phyloP scores from a whole-genome alignment of 2,888 invertebrate genomes.

The Zhengitettix transpicula region DNA sequence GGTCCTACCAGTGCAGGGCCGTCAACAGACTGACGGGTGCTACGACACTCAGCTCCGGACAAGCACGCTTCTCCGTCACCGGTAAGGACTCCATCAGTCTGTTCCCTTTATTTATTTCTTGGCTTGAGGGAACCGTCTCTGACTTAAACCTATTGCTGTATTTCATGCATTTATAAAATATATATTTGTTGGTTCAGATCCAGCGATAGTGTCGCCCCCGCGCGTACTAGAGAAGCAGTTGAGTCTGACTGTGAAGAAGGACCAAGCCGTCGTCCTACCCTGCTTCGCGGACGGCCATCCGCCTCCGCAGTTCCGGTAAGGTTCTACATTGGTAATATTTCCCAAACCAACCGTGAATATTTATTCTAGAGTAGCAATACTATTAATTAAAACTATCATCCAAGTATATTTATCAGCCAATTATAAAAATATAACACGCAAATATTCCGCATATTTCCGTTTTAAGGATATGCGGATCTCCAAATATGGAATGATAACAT shows the following conservation, averaged over 20 bases:
- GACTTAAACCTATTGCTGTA: too few species aligned
- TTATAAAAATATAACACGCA: too few species aligned
- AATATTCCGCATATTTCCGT: too few species aligned
- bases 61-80: conserved; percentile 12
- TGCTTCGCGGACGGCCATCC: conserved; percentile 28
- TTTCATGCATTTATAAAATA: too few species aligned
- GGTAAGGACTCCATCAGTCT: conserved; percentile 6
- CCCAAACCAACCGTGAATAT: background rate
- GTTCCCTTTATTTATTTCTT: background rate
- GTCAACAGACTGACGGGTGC: conserved; percentile 14
- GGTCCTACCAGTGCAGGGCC: conserved; percentile 14
- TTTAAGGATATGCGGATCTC: too few species aligned
- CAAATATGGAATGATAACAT: too few species aligned
- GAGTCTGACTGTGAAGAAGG: conserved; percentile 18
- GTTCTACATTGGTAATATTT: background rate
- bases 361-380: too few species aligned
- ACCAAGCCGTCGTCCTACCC: conserved; percentile 23
- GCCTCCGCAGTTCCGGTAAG: conserved; percentile 23
- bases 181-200: conserved; percentile 15
- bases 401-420: too few species aligned
- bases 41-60: conserved; percentile 12
- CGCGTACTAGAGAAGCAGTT: conserved; percentile 19
- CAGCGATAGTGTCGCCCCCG: conserved; percentile 19
- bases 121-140: background rate
- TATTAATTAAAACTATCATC: too few species aligned